phyloP scores from a whole-genome alignment of 1,140 invertebrate species.

The Rhyacophila brunnea region DNA sequence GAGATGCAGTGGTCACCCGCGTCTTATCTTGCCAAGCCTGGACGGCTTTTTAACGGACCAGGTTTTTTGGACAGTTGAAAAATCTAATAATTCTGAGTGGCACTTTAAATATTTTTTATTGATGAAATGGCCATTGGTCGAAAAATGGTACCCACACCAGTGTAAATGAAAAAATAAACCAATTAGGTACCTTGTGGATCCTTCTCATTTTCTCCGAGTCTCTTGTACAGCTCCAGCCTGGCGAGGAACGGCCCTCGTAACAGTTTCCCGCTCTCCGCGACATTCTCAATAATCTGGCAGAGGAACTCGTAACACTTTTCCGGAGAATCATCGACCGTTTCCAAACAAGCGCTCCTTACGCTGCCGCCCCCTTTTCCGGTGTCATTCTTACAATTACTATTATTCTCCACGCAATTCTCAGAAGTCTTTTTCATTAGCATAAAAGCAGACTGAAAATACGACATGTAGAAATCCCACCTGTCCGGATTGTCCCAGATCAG shows the following conservation, averaged over 20 bases:
- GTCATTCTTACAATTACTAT: background rate
- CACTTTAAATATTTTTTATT: too few species aligned
- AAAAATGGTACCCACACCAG: too few species aligned
- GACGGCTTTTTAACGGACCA: too few species aligned
- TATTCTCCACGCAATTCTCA: background rate
- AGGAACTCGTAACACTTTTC: conserved; percentile 68
- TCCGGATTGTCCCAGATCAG: conserved; percentile 70
- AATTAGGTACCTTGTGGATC: conserved; percentile 43
- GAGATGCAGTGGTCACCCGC: too few species aligned
- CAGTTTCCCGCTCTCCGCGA: conserved; percentile 48
- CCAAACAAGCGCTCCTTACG: conserved; percentile 12
- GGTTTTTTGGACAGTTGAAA: too few species aligned
- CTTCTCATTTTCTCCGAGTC: conserved; percentile 54
- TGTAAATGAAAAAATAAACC: background rate
- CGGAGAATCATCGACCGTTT: conserved; percentile 50
- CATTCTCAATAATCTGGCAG: conserved; percentile 51
- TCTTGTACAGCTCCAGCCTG: conserved; percentile 71
- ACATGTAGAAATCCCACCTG: conserved; percentile 72
- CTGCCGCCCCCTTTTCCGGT: conserved; percentile 5
- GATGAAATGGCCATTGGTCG: too few species aligned
- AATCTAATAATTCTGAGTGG: too few species aligned
- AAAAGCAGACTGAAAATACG: conserved; percentile 69
- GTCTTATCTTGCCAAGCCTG: too few species aligned
- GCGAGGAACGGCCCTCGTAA: conserved; percentile 80
- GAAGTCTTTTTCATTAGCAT: conserved; percentile 46